Conservation (phyloP, 1,140 invertebrate genomes). For the Nixonia krombeini region DNA sequence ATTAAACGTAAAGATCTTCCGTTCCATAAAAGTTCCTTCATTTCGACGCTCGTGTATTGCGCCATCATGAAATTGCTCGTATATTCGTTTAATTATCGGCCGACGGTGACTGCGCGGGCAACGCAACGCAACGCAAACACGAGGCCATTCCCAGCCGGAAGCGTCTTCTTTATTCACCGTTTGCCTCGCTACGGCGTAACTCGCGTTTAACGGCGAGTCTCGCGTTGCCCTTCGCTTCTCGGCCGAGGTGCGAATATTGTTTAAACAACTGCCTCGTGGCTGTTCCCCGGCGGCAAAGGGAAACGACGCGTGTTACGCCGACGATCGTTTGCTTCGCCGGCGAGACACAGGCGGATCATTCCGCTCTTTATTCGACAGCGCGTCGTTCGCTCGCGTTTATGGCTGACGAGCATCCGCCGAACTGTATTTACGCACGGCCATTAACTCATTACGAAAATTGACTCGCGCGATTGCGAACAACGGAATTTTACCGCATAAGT, state of each 20-base stretch:
- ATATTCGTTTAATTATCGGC: conserved; percentile 31
- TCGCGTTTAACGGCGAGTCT: background rate
- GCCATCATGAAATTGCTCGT: background rate
- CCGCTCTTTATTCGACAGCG: too few species aligned
- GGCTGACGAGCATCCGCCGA: too few species aligned
- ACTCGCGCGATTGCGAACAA: too few species aligned
- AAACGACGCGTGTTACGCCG: background rate
- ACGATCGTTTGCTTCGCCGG: too few species aligned
- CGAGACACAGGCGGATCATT: too few species aligned
- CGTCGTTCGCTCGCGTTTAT: too few species aligned
- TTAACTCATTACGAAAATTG: too few species aligned
- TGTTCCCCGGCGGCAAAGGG: background rate
- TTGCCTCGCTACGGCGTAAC: background rate
- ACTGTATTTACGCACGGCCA: too few species aligned
- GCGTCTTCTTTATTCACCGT: background rate
- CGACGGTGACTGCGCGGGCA: background rate
- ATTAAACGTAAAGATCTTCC: conserved; percentile 32
- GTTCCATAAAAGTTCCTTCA: background rate
- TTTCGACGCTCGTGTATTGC: background rate
- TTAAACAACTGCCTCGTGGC: too few species aligned
- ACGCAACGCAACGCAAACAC: background rate
- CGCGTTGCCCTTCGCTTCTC: background rate
- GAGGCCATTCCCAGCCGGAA: background rate
- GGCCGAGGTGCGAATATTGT: background rate
- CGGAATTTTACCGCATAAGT: too few species aligned